Evolutionary conservation across 2,888 invertebrate species (phyloP).

Genomic region (Pandemis cinnamomeana): DNA sequence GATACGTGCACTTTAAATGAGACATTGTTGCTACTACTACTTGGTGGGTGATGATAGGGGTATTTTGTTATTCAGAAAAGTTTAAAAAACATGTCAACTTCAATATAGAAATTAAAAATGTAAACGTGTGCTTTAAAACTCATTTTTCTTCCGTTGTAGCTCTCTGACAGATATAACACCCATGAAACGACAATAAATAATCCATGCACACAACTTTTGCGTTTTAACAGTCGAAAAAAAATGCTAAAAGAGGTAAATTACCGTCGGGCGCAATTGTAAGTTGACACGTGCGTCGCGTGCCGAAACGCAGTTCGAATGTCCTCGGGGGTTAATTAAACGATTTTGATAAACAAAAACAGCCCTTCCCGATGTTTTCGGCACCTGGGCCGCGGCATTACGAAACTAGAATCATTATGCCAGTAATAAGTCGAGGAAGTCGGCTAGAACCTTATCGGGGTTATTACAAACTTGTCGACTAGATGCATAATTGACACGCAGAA

Average conservation of each 20-base stretch:
- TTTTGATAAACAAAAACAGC: slow-evolving; percentile 58
- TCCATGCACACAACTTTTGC: slow-evolving; percentile 34
- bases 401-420: slow-evolving; percentile 25
- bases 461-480: slow-evolving; percentile 3
- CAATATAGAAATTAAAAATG: slow-evolving; percentile 14
- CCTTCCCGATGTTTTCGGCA: slow-evolving; percentile 49
- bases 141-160: slow-evolving; percentile 27
- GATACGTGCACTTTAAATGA: too few species aligned
- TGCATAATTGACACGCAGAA: slow-evolving; percentile 29
- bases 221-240: slow-evolving; percentile 35
- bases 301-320: slow-evolving; percentile 49
- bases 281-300: slow-evolving; percentile 52
- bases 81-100: background rate
- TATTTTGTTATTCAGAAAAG: too few species aligned
- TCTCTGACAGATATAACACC: slow-evolving; percentile 26
- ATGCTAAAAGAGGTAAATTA: slow-evolving; percentile 35
- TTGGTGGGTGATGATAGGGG: too few species aligned
- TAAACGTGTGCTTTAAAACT: slow-evolving; percentile 24
- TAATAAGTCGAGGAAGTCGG: slow-evolving; percentile 19
- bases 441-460: slow-evolving; percentile 17
- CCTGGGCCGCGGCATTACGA: slow-evolving; percentile 42
- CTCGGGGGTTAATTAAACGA: slow-evolving; percentile 57
- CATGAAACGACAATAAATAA: slow-evolving; percentile 35
- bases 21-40: too few species aligned
- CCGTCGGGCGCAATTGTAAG: slow-evolving; percentile 38